Percentiles rank a stretch among this genome's conserved stretches.
phyloP scores from a whole-genome alignment of 2,888 invertebrate species.

The Eumacrocentrus americanus region DNA sequence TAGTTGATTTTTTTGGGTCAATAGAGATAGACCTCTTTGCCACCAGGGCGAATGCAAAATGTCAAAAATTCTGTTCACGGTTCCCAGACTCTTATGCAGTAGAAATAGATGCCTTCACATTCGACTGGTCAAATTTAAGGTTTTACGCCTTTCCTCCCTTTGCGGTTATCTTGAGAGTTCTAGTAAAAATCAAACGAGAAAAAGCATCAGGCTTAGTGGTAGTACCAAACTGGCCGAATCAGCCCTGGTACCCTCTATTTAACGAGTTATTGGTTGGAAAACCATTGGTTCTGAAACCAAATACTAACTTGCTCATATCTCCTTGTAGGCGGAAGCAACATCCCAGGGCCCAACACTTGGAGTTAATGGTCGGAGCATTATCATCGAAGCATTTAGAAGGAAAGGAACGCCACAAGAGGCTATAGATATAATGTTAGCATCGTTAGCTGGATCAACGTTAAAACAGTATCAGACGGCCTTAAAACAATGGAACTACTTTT shows the following conservation, averaged over 20 bases:
- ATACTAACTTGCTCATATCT: constrained; percentile 33
- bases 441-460: constrained; percentile 33
- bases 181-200: constrained; percentile 32
- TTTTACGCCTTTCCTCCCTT: constrained; percentile 28
- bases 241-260: constrained; percentile 42
- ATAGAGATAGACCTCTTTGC: constrained; percentile 27
- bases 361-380: constrained; percentile 31
- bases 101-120: constrained; percentile 20
- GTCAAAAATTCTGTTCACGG: constrained; percentile 17
- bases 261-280: not conserved
- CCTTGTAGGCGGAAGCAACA: constrained; percentile 37
- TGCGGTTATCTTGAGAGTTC: constrained; percentile 20
- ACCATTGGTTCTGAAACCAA: constrained; percentile 14
- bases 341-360: constrained; percentile 19
- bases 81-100: not conserved
- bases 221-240: constrained; percentile 39
- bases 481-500: constrained; percentile 38
- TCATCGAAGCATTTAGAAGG: constrained; percentile 34
- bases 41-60: constrained; percentile 23
- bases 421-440: constrained; percentile 30
- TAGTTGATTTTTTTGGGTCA: constrained; percentile 14
- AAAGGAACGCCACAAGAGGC: constrained; percentile 28
- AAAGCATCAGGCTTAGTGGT: constrained; percentile 43
- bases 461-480: constrained; percentile 36
- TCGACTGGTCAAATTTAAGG: constrained; percentile 9